Evolutionary conservation across 2,888 invertebrate genomes (phyloP), one percentile per base, ranked within the genome.

Genomic region (Dicranocentrus wangi): DNA sequence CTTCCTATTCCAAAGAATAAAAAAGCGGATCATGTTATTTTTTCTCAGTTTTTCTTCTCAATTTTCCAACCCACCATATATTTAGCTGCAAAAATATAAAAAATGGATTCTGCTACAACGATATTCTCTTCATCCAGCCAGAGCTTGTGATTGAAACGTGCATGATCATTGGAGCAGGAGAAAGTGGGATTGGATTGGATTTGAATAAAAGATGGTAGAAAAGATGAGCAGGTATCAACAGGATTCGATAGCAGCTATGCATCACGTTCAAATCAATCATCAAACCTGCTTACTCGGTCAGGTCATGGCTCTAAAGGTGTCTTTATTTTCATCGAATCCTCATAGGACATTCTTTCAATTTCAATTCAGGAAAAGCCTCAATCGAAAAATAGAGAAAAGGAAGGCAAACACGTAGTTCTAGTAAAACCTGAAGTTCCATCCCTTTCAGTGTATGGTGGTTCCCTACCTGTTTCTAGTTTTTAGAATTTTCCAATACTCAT

Each of bases 171-270:
- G 23, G 2, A 23, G 53, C 23, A 21, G 21, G 19, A n/a, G 19
- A 53, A 2, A n/a, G 27, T 15, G 21, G 51, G 25, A 43, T 13
- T 23, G 68, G 27, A 17, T 25, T 25, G 21, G 43, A 71, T 71
- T 71, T 71, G 39, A 71, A 71, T 71, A 71, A 71, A 71, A 71
- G 32, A 69, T 53, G 32, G 53, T 15, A 3, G 27, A 13, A 27
- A 51, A 60, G 28, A 60, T 28, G 21, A 60, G 60, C 3, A 3
- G 7, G 23, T 23, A 42, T 39, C 23, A 63, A 39, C 42, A 25
- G 21, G 8, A 55, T 23, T 21, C 55, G 21, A 55, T 23, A 28
- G 28, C 5, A 3, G 60, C 28, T n/a, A n/a, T n/a, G n/a, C n/a
- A n/a, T n/a, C n/a, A n/a, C n/a, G n/a, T n/a, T n/a, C n/a, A n/a